Evolutionary conservation across 2,113 vertebrate species (phyloP).

Genomic region (Sprattus sprattus): DNA sequence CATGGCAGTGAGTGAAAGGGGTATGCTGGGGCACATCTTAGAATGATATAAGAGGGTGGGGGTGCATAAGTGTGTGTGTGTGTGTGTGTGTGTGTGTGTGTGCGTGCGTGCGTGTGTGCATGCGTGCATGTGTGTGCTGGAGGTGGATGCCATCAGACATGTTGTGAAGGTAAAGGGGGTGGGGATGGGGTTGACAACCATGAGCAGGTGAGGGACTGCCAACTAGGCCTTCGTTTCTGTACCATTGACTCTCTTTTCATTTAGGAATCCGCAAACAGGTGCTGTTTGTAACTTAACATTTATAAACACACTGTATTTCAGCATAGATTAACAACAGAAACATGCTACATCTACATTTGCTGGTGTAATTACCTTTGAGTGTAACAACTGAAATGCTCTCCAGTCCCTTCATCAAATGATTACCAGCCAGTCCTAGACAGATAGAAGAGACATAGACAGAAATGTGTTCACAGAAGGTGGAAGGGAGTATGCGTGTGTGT

Average conservation of each 20-base stretch:
- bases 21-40: conserved; percentile 14
- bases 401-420: neutral
- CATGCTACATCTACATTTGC: neutral
- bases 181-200: neutral
- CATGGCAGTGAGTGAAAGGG: conserved; percentile 31
- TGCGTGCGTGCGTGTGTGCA: no score
- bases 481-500: neutral
- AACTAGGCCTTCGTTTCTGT: no score
- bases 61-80: neutral
- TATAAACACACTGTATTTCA: neutral
- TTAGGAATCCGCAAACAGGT: no score
- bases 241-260: no score
- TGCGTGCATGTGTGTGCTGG: neutral
- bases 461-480: neutral
- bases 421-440: neutral
- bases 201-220: no score
- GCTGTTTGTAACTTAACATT: neutral
- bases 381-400: neutral
- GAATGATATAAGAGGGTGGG: neutral
- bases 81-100: neutral
- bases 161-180: no score
- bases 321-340: neutral
- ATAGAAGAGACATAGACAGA: neutral
- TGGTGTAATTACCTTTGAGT: neutral
- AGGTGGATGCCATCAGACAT: neutral